Evolutionary conservation across 2,888 invertebrate species (phyloP).

Genomic region (Platynereis dumerilii): DNA sequence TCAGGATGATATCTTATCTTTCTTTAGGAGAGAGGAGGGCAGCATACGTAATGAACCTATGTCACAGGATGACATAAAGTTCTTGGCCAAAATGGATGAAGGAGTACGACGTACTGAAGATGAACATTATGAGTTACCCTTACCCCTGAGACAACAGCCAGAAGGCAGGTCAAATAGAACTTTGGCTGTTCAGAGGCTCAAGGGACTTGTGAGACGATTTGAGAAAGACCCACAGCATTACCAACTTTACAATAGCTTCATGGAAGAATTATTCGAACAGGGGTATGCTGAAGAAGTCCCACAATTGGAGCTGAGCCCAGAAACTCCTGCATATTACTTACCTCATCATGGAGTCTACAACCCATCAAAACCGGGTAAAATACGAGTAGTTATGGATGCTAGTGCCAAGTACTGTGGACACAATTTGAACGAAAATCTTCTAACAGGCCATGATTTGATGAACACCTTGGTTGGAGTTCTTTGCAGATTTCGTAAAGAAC

Average conservation of each 20-base stretch:
- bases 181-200: neutral
- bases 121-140: constrained; percentile 15
- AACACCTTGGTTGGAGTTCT: too few species aligned
- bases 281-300: constrained; percentile 20
- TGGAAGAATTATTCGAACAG: neutral
- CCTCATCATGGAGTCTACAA: constrained; percentile 30
- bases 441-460: constrained; percentile 30
- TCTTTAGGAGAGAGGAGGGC: too few species aligned
- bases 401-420: constrained; percentile 24
- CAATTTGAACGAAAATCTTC: constrained; percentile 30
- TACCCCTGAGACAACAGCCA: constrained; percentile 10
- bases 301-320: neutral
- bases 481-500: too few species aligned
- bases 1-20: too few species aligned
- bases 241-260: constrained; percentile 12
- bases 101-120: constrained; percentile 17
- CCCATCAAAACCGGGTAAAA: constrained; percentile 25
- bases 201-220: neutral
- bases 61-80: constrained; percentile 1
- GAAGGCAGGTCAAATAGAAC: neutral
- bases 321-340: too few species aligned
- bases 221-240: neutral
- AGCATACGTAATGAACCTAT: too few species aligned
- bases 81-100: neutral
- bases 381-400: constrained; percentile 33